Evolutionary conservation across 2,797 vertebrate species (phyloP).

Genomic region (Spheniscus humboldti): DNA sequence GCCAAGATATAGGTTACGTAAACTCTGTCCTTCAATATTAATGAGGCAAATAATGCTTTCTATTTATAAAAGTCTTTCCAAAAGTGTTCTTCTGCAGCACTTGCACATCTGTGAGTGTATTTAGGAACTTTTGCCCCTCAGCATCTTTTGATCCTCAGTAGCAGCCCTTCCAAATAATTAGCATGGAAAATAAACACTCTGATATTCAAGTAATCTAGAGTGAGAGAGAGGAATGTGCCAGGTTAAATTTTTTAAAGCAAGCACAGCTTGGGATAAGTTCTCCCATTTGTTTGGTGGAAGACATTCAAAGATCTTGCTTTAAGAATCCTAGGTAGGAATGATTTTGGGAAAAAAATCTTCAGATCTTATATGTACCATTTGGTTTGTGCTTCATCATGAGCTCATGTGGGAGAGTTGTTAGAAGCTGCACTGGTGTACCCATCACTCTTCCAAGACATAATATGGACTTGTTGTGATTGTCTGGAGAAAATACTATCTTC

Average conservation of each 20-base stretch:
- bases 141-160: background rate
- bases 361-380: background rate
- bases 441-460: background rate
- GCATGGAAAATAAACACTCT: background rate
- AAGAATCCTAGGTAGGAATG: background rate
- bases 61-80: background rate
- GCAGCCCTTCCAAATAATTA: background rate
- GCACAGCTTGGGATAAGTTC: background rate
- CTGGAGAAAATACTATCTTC: background rate
- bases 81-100: background rate
- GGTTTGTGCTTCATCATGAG: background rate
- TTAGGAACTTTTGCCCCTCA: background rate
- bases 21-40: background rate
- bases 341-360: background rate
- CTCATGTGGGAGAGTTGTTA: slow-evolving; percentile 2
- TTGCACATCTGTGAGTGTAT: background rate
- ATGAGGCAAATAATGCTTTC: background rate
- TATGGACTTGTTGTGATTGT: background rate
- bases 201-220: background rate
- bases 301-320: background rate
- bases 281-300: background rate
- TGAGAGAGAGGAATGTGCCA: background rate
- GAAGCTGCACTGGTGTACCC: background rate
- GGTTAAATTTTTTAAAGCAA: background rate
- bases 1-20: background rate